Conservation (phyloP, 2,797 vertebrate genomes). For the Sternarchorhynchus goeldii region DNA sequence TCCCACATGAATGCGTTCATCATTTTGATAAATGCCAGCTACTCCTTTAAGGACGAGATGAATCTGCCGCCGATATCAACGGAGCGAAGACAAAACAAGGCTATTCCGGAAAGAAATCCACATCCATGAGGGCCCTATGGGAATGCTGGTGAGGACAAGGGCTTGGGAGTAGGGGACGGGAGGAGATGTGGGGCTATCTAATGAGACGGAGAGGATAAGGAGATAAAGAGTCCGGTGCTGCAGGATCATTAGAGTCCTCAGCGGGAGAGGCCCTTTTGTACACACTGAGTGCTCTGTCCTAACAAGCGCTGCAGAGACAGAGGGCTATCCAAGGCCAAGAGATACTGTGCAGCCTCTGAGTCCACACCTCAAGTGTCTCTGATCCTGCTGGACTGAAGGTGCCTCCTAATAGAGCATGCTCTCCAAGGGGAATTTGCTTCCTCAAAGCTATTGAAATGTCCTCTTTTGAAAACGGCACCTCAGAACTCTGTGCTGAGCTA, state of each 20-base stretch:
- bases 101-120: slow-evolving; percentile 28
- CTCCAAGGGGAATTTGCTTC: slow-evolving; percentile 41
- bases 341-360: slow-evolving; percentile 57
- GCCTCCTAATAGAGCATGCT: slow-evolving; percentile 49
- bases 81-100: slow-evolving; percentile 35
- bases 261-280: slow-evolving; percentile 64
- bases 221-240: slow-evolving; percentile 61
- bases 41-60: slow-evolving; percentile 23
- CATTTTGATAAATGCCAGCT: slow-evolving; percentile 42
- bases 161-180: slow-evolving; percentile 37
- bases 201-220: slow-evolving; percentile 59
- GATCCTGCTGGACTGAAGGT: slow-evolving; percentile 57
- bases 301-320: slow-evolving; percentile 65
- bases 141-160: slow-evolving; percentile 31
- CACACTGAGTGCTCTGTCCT: slow-evolving; percentile 69
- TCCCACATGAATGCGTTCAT: slow-evolving; percentile 2
- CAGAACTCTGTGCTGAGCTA: slow-evolving; percentile 22
- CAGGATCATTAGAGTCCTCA: slow-evolving; percentile 65
- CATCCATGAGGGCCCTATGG: slow-evolving; percentile 37
- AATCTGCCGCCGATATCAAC: slow-evolving; percentile 29
- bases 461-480: slow-evolving; percentile 31
- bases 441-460: slow-evolving; percentile 45
- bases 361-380: slow-evolving; percentile 59
- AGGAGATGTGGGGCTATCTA: slow-evolving; percentile 47
- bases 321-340: slow-evolving; percentile 63